A percentile compares a stretch with the other conserved stretches of the same genome.
Conservation (phyloP, 2,113 vertebrate species). For the Hemiprocne comata region DNA sequence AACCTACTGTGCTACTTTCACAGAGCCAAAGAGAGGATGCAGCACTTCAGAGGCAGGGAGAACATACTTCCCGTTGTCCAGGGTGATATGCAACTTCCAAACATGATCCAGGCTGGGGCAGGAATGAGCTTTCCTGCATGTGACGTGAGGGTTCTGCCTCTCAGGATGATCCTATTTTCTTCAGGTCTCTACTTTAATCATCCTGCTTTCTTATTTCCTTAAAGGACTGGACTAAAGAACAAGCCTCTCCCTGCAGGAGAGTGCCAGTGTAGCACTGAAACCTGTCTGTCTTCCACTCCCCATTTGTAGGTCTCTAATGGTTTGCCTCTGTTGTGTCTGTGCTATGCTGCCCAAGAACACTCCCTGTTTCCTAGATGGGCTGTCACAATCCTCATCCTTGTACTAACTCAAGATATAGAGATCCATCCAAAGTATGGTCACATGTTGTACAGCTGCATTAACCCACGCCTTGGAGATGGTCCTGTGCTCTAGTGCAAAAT, state of each 20-base stretch:
- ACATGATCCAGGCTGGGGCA: not conserved
- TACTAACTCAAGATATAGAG: not conserved
- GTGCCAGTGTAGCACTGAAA: not conserved
- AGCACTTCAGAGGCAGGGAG: not conserved
- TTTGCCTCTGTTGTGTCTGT: not conserved
- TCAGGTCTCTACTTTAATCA: not conserved
- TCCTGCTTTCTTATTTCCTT: not conserved
- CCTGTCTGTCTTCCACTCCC: not conserved
- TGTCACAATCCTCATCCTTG: not conserved
- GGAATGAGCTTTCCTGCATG: not conserved
- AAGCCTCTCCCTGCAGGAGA: not conserved
- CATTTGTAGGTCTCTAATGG: not conserved
- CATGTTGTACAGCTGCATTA: not conserved
- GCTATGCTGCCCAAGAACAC: not conserved
- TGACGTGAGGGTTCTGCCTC: not conserved
- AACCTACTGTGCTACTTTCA: not conserved
- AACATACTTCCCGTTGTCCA: not conserved
- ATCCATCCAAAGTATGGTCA: not conserved
- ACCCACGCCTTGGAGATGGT: not conserved
- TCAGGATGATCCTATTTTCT: not conserved
- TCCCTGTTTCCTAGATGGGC: not conserved
- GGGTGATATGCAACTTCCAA: not conserved
- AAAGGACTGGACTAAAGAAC: not conserved
- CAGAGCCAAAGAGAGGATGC: not conserved
- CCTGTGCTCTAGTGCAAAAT: not conserved